Percentiles rank a stretch among this genome's conserved stretches.
Evolutionary conservation across 2,888 invertebrate genomes (phyloP).

Genomic region (Polymixis lichenea): DNA sequence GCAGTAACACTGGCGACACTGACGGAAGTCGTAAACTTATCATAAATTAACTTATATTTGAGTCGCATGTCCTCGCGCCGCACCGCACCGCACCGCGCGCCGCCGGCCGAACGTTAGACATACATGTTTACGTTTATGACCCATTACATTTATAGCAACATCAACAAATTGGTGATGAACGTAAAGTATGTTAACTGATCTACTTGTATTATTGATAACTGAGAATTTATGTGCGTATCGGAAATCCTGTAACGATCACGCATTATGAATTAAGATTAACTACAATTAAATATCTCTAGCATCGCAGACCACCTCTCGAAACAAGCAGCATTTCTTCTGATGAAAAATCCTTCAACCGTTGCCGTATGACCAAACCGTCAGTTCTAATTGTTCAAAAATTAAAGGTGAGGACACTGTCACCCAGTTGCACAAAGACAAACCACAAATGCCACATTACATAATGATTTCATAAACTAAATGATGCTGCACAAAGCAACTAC

Average conservation of each 20-base stretch:
- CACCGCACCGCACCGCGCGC: background rate
- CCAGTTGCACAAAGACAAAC: too few species aligned
- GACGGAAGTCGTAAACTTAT: constrained; percentile 40
- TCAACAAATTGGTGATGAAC: constrained; percentile 47
- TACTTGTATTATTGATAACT: constrained; percentile 28
- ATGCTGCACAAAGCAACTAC: too few species aligned
- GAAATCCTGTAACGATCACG: background rate
- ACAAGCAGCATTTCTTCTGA: background rate
- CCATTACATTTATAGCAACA: constrained; percentile 33
- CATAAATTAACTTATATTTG: constrained; percentile 34
- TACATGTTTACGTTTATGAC: constrained; percentile 31
- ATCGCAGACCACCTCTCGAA: background rate
- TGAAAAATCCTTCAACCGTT: too few species aligned
- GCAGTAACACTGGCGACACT: background rate
- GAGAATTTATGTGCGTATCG: background rate
- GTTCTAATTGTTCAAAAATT: background rate
- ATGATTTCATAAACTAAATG: too few species aligned
- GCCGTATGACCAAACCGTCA: background rate
- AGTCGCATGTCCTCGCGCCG: background rate
- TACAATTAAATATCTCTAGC: background rate
- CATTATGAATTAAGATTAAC: background rate
- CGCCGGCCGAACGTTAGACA: background rate
- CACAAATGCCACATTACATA: too few species aligned
- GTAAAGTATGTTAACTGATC: constrained; percentile 13
- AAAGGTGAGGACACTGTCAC: background rate